phyloP scores from a whole-genome alignment of 2,113 vertebrate genomes.

The Eulacestoma nigropectus region DNA sequence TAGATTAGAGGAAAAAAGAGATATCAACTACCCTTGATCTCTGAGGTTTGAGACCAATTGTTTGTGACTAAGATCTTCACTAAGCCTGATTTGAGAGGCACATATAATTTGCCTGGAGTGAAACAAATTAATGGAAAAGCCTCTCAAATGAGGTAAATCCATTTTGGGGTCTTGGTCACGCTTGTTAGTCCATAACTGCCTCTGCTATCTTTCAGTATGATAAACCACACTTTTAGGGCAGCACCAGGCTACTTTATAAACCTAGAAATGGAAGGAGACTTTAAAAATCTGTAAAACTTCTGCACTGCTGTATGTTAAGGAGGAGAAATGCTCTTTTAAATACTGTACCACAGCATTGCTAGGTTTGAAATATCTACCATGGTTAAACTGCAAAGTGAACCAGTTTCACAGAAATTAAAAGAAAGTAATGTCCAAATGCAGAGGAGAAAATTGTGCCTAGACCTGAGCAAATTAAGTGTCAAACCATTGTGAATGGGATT shows the following conservation, averaged over 20 bases:
- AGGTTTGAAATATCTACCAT: background rate
- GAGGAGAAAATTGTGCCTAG: background rate
- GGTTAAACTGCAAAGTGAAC: background rate
- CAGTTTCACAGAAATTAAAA: background rate
- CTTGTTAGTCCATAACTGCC: conserved; percentile 33
- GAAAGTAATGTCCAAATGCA: background rate
- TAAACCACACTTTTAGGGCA: background rate
- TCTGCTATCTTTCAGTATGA: background rate
- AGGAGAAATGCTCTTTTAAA: background rate
- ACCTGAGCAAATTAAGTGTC: background rate
- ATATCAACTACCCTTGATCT: conserved; percentile 61
- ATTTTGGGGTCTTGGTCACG: conserved; percentile 29
- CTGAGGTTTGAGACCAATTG: conserved; percentile 59
- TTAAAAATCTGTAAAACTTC: background rate
- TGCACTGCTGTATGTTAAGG: background rate
- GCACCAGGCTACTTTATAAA: background rate
- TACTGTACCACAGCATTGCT: background rate
- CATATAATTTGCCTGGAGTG: conserved; percentile 58
- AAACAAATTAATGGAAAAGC: conserved; percentile 65
- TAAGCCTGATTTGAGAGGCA: conserved; percentile 60
- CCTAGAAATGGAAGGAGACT: background rate
- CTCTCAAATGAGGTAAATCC: conserved; percentile 62
- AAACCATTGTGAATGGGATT: background rate
- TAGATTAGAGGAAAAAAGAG: conserved; percentile 60
- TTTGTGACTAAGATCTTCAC: conserved; percentile 61